Evolutionary conservation across 2,113 vertebrate species (phyloP).

Genomic region (Esox niger): DNA sequence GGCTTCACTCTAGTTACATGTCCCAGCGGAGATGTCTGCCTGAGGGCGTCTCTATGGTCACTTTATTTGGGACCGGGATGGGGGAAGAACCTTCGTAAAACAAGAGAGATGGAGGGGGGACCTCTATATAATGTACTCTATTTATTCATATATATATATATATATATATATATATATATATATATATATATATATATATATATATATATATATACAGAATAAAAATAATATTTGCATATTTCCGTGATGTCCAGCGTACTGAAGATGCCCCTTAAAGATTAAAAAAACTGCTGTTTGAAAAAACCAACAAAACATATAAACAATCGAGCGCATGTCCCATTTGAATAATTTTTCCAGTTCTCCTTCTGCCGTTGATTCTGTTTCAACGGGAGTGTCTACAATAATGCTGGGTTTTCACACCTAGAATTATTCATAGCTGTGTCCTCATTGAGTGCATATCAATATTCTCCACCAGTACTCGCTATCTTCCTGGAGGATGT

Average conservation of each 20-base stretch:
- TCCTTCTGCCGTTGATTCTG: not conserved
- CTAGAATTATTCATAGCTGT: slow-evolving; percentile 11
- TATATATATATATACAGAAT: too few relatives aligned
- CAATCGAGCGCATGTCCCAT: too few relatives aligned
- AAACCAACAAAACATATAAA: too few relatives aligned
- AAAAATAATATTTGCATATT: too few relatives aligned
- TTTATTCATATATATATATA: too few relatives aligned
- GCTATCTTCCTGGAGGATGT: not conserved
- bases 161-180: too few relatives aligned
- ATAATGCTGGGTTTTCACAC: not conserved
- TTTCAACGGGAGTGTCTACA: not conserved
- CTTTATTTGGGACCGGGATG: not conserved
- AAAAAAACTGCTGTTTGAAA: too few relatives aligned
- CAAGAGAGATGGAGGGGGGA: not conserved
- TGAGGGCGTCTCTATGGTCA: not conserved
- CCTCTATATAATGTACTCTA: too few relatives aligned
- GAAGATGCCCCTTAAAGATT: too few relatives aligned
- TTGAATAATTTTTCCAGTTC: not conserved
- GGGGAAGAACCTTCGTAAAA: not conserved
- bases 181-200: too few relatives aligned
- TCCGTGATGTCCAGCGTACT: too few relatives aligned
- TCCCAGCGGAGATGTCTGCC: not conserved
- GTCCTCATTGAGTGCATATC: not conserved
- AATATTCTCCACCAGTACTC: not conserved
- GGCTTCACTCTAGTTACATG: not conserved